phyloP scores from a whole-genome alignment of 2,888 invertebrate genomes.

The Camponotus fellah region DNA sequence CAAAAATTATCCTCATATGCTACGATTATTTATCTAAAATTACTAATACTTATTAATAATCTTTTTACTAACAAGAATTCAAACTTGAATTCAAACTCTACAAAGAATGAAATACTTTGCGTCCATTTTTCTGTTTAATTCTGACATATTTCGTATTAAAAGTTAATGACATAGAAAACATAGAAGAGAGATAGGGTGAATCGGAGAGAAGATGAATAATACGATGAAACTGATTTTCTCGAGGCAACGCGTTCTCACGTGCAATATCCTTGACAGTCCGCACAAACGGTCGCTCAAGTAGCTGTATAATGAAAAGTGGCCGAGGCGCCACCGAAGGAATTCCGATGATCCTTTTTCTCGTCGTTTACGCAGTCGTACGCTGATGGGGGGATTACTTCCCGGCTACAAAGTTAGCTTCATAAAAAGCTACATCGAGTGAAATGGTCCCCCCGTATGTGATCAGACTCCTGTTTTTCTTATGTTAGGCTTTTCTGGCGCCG shows the following conservation, averaged over 20 bases:
- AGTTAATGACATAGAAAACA: background rate
- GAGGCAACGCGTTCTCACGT: slow-evolving; percentile 33
- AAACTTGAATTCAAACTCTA: background rate
- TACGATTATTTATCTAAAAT: background rate
- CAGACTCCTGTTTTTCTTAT: background rate
- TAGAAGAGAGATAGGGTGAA: background rate
- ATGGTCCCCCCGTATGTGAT: background rate
- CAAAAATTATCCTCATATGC: background rate
- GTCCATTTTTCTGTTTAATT: background rate
- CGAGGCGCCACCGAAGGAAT: background rate
- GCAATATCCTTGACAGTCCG: slow-evolving; percentile 40
- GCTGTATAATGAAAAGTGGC: slow-evolving; percentile 57
- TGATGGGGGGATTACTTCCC: slow-evolving; percentile 33
- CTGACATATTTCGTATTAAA: background rate
- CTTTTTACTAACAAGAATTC: background rate
- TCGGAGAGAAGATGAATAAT: slow-evolving; percentile 7
- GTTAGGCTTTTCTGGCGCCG: background rate
- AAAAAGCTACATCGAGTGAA: slow-evolving; percentile 31
- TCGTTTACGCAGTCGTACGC: slow-evolving; percentile 31
- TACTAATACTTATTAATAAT: background rate
- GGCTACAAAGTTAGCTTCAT: slow-evolving; percentile 26
- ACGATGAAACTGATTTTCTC: slow-evolving; percentile 26
- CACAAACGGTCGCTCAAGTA: slow-evolving; percentile 29
- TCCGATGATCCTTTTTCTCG: slow-evolving; percentile 34
- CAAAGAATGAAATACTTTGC: background rate